These are phyloP conservation scores for Calliopsis andreniformis DNA, from an alignment of 1,140 invertebrate genomes.

Conservation along the genomic window DNA sequence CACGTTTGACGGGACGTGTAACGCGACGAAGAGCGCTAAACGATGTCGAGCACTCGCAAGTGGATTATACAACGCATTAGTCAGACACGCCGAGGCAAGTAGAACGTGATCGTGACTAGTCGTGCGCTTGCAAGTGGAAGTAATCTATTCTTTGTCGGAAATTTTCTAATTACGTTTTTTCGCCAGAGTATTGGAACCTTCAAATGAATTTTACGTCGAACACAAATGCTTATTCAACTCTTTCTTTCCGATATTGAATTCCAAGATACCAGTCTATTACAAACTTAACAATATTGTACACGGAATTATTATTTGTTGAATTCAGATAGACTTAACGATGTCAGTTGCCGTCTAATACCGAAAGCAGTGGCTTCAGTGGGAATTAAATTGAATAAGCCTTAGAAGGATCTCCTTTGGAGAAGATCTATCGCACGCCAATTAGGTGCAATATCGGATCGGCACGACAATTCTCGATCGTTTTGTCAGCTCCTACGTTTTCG, in stretches of 20 bases:
- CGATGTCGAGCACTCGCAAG: background rate
- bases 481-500: conserved; percentile 60
- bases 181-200: too few species aligned
- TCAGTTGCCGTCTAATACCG: conserved; percentile 3
- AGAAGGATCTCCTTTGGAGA: conserved; percentile 19
- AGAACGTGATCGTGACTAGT: too few species aligned
- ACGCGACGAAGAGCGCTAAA: background rate
- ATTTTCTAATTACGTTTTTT: too few species aligned
- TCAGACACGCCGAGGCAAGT: background rate
- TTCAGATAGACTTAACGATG: background rate
- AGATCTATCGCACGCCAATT: conserved; percentile 62
- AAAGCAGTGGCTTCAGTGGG: background rate
- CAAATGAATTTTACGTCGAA: too few species aligned
- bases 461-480: conserved; percentile 49
- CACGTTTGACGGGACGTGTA: background rate
- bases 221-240: too few species aligned
- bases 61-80: background rate
- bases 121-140: too few species aligned
- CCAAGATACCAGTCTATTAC: too few species aligned
- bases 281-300: background rate
- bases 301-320: background rate
- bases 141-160: too few species aligned
- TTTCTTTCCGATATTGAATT: too few species aligned
- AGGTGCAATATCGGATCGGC: conserved; percentile 51
- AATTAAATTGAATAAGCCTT: conserved; percentile 41